These are phyloP conservation scores for Brachionus asplanchnoidis DNA, from an alignment of 1,140 invertebrate genomes.

Conservation along the genomic window DNA sequence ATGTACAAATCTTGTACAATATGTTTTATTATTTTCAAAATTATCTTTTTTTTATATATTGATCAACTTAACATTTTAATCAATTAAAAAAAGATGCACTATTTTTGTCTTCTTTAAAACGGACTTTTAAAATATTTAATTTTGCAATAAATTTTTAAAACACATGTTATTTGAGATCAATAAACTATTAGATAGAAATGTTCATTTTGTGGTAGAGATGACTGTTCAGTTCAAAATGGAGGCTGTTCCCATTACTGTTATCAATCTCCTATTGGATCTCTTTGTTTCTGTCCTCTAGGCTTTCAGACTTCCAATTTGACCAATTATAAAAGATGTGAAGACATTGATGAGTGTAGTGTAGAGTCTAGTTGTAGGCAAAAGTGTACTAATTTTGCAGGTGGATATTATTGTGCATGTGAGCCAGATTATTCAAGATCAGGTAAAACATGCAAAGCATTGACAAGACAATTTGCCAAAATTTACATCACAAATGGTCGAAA, in stretches of 20 bases:
- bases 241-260: constrained; percentile 76
- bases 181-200: no score
- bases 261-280: no score
- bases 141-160: neutral
- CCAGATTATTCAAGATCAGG: constrained; percentile 78
- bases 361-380: no score
- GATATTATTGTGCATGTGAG: no score
- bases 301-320: no score
- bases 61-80: neutral
- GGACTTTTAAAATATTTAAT: neutral
- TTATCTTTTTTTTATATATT: no score
- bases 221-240: constrained; percentile 48
- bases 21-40: neutral
- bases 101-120: neutral
- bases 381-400: no score
- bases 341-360: no score
- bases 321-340: no score
- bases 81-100: neutral
- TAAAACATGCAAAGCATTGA: constrained; percentile 55
- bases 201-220: constrained; percentile 47
- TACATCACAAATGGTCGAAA: neutral
- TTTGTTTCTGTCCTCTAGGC: no score
- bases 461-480: constrained; percentile 2
- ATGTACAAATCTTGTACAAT: neutral
- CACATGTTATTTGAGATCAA: neutral